Evolutionary conservation across 1,140 invertebrate species (phyloP).

Genomic region (Microplitis mediator): DNA sequence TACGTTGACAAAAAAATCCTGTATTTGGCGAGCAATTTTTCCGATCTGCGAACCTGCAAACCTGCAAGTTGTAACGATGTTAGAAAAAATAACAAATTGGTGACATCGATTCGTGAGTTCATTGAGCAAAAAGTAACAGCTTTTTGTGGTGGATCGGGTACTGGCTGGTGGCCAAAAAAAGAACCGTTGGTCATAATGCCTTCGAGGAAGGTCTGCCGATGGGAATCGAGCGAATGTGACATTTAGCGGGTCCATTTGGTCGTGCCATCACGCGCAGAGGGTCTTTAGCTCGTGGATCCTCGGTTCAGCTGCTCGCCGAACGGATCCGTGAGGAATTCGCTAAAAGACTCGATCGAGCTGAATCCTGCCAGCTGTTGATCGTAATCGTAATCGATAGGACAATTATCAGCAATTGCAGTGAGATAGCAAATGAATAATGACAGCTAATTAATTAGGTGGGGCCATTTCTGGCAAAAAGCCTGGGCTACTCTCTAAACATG

Average conservation of each 20-base stretch:
- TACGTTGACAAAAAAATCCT: no score
- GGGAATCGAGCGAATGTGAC: background rate
- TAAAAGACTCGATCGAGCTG: background rate
- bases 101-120: background rate
- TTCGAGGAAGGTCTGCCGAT: constrained; percentile 22
- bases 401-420: background rate
- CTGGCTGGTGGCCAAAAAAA: background rate
- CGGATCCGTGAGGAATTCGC: constrained; percentile 5
- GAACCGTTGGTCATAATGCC: background rate
- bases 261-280: constrained; percentile 14
- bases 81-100: no score
- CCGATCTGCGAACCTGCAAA: no score
- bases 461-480: no score
- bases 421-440: background rate
- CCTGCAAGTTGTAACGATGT: no score
- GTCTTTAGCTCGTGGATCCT: background rate
- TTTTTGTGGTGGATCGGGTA: background rate
- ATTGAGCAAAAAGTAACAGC: background rate
- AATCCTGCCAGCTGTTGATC: no score
- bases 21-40: no score
- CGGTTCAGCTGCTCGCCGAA: constrained; percentile 8
- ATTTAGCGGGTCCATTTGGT: constrained; percentile 15
- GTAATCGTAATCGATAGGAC: no score
- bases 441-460: no score
- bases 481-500: no score